Conservation (phyloP, 2,797 vertebrate species). For the Poecilia picta region DNA sequence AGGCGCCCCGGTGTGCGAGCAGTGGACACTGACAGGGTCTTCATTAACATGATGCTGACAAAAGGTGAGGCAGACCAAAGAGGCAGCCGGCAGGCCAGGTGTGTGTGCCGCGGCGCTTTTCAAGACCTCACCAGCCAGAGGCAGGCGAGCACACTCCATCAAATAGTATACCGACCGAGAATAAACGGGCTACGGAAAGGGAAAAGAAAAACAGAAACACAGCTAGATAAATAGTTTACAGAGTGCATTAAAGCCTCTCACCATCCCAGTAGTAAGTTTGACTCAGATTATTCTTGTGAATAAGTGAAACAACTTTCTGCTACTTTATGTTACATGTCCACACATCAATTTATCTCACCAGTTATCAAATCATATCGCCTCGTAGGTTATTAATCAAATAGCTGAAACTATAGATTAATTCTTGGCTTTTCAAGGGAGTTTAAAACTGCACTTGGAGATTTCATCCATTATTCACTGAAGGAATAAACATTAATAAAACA, state of each 20-base stretch:
- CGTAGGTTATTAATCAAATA: neutral
- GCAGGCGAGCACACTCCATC: constrained; percentile 43
- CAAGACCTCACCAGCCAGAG: constrained; percentile 73
- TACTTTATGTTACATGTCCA: neutral
- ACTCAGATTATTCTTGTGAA: constrained; percentile 1
- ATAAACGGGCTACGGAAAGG: constrained; percentile 39
- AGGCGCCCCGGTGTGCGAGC: constrained; percentile 76
- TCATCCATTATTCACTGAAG: neutral
- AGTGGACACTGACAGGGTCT: constrained; percentile 78
- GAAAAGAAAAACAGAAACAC: neutral
- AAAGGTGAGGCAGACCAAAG: constrained; percentile 86
- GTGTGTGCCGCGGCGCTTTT: constrained; percentile 78
- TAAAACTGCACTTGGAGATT: too few relatives aligned
- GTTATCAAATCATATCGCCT: neutral
- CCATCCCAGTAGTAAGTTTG: constrained; percentile 11
- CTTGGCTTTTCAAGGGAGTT: neutral
- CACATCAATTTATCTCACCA: neutral
- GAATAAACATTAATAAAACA: neutral
- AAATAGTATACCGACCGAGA: constrained; percentile 66
- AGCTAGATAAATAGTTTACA: constrained; percentile 21
- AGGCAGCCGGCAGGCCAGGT: constrained; percentile 83
- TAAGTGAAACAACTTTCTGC: neutral
- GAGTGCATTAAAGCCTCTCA: constrained; percentile 24
- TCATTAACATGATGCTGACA: constrained; percentile 86
- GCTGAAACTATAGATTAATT: neutral